phyloP scores from a whole-genome alignment of 2,888 invertebrate genomes.

The Drosophila limbata region DNA sequence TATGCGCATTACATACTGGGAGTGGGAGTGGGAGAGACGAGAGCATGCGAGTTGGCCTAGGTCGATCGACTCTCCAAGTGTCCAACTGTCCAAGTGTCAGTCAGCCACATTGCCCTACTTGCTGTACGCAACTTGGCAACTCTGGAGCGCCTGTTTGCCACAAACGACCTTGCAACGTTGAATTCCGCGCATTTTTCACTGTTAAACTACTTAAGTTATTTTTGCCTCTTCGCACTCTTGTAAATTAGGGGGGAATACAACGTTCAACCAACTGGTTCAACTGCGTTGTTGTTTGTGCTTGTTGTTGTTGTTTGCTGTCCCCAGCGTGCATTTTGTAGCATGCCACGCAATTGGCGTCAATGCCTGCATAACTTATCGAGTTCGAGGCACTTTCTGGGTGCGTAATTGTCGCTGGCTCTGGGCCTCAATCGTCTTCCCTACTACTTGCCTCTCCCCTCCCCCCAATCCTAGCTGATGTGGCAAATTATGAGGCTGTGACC shows the following conservation, averaged over 20 bases:
- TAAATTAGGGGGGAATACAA: conserved; percentile 60
- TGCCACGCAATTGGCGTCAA: conserved; percentile 67
- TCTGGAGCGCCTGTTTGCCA: conserved; percentile 7
- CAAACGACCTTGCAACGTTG: conserved; percentile 77
- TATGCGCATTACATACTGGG: conserved; percentile 49
- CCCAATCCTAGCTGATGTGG: conserved; percentile 4
- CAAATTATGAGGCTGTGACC: conserved; percentile 64
- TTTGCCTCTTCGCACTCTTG: conserved; percentile 75
- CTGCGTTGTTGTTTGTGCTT: conserved; percentile 15
- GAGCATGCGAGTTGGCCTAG: conserved; percentile 28
- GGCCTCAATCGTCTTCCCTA: not conserved
- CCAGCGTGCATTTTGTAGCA: conserved; percentile 64
- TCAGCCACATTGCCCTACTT: conserved; percentile 5
- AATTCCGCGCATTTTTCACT: conserved; percentile 82
- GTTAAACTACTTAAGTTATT: conserved; percentile 69
- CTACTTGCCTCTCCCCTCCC: not conserved
- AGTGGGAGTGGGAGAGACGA: conserved; percentile 5
- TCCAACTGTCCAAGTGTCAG: not conserved
- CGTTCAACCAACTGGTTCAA: conserved; percentile 53
- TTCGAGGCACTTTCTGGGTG: conserved; percentile 55
- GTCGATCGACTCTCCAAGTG: conserved; percentile 24
- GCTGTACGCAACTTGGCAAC: conserved; percentile 2
- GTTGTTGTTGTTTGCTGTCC: conserved; percentile 39
- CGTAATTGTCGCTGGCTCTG: conserved; percentile 56
- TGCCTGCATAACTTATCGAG: conserved; percentile 75